These are phyloP conservation scores for Porites rus DNA, from an alignment of 92 coral and sea anemone genomes.

Conservation along the genomic window DNA sequence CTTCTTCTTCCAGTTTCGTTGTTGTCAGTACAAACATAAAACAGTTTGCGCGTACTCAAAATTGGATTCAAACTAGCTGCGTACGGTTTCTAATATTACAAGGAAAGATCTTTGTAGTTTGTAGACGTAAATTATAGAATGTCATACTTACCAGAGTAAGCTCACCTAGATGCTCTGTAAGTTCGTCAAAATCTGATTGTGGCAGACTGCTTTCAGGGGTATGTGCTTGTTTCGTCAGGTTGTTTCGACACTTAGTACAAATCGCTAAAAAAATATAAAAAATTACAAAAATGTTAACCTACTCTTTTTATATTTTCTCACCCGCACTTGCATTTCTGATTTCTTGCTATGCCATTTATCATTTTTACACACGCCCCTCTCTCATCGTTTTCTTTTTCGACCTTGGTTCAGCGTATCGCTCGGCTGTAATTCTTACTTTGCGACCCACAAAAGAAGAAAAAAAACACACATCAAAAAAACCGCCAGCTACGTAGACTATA, in stretches of 20 bases:
- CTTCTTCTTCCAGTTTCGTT: constrained; percentile 11
- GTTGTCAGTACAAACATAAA: constrained; percentile 1
- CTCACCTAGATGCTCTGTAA: constrained; percentile 36
- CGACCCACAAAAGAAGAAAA: no score
- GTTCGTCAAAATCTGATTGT: constrained; percentile 13
- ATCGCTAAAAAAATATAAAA: constrained; percentile 19
- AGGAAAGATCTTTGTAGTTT: constrained; percentile 12
- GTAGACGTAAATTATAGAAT: background rate
- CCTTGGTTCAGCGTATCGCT: no score
- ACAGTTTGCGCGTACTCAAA: constrained; percentile 9
- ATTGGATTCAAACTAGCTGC: constrained; percentile 6
- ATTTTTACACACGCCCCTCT: no score
- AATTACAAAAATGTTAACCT: background rate
- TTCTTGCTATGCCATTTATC: no score
- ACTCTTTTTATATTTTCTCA: background rate
- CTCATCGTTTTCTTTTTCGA: no score
- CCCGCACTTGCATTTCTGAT: no score
- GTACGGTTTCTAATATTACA: constrained; percentile 15
- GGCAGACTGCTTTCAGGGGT: constrained; percentile 15
- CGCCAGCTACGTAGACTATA: no score
- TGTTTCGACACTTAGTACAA: constrained; percentile 46
- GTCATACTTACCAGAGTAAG: constrained; percentile 48
- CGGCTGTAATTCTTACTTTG: no score
- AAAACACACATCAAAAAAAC: no score
- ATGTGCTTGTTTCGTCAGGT: background rate